These are phyloP conservation scores for Darevskia mixta DNA, from an alignment of 2,797 vertebrate species.

Conservation along the genomic window DNA sequence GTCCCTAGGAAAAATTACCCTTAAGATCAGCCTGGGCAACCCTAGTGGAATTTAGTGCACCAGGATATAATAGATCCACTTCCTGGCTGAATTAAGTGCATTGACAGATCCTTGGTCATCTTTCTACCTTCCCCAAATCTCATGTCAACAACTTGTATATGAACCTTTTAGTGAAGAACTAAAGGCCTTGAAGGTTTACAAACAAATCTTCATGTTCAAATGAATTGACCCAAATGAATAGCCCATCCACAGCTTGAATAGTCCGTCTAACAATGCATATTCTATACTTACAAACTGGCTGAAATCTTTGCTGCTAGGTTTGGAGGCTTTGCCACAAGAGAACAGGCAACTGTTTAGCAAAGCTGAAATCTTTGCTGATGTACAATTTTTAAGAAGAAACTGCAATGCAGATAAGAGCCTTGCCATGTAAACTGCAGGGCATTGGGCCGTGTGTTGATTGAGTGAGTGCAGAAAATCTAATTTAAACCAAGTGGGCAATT, in stretches of 20 bases:
- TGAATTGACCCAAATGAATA: conserved; percentile 8
- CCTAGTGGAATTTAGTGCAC: not conserved
- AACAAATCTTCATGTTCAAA: not conserved
- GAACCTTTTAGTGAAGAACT: not conserved
- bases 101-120: conserved; percentile 5
- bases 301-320: conserved; percentile 41
- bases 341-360: not conserved
- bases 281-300: conserved; percentile 15
- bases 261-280: not conserved
- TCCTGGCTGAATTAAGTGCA: conserved; percentile 2
- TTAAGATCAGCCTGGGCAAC: not conserved
- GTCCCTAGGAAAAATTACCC: not conserved
- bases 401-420: not conserved
- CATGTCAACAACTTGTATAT: not conserved
- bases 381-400: not conserved
- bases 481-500: conserved; percentile 68
- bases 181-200: not conserved
- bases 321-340: not conserved
- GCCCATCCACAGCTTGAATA: not conserved
- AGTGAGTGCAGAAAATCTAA: conserved; percentile 56
- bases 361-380: conserved; percentile 13
- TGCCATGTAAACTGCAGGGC: not conserved
- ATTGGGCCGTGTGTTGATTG: conserved; percentile 35
- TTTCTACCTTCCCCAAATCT: conserved; percentile 1
- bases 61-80: not conserved